These are phyloP conservation scores for Papilio polytes DNA, from an alignment of 1,140 invertebrate species.

Conservation along the genomic window DNA sequence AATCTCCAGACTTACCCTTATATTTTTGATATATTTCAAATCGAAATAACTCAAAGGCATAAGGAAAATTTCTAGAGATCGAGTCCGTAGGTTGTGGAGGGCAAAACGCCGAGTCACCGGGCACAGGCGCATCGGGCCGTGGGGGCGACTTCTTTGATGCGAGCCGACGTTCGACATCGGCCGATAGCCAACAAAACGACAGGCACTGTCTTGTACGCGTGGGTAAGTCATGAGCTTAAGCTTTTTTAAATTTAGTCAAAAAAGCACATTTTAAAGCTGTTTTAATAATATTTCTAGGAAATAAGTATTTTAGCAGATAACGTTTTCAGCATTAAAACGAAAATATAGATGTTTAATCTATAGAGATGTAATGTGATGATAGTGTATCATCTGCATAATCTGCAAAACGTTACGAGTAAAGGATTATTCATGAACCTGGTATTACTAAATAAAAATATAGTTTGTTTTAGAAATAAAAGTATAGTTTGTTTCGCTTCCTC, in stretches of 20 bases:
- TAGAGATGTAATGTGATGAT: too few relatives aligned
- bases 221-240: slow-evolving; percentile 49
- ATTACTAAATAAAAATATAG: too few relatives aligned
- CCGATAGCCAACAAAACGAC: slow-evolving; percentile 80
- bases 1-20: slow-evolving; percentile 34
- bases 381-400: too few relatives aligned
- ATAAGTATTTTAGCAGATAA: background rate
- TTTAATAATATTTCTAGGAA: background rate
- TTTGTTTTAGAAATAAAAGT: background rate
- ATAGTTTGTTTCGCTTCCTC: slow-evolving; percentile 41
- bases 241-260: slow-evolving; percentile 33
- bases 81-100: slow-evolving; percentile 48
- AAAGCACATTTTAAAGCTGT: background rate
- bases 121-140: slow-evolving; percentile 64
- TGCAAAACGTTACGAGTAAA: background rate
- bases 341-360: background rate
- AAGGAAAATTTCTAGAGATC: slow-evolving; percentile 67
- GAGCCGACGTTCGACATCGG: slow-evolving; percentile 77
- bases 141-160: slow-evolving; percentile 72
- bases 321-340: background rate
- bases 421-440: background rate
- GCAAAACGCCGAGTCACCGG: slow-evolving; percentile 76
- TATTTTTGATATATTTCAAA: slow-evolving; percentile 38
- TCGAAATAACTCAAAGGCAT: slow-evolving; percentile 50
- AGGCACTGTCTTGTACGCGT: slow-evolving; percentile 48